Percentiles rank a stretch among this genome's conserved stretches.
These are phyloP conservation scores for Caretta caretta DNA, from an alignment of 2,113 vertebrate species.

Conservation along the genomic window DNA sequence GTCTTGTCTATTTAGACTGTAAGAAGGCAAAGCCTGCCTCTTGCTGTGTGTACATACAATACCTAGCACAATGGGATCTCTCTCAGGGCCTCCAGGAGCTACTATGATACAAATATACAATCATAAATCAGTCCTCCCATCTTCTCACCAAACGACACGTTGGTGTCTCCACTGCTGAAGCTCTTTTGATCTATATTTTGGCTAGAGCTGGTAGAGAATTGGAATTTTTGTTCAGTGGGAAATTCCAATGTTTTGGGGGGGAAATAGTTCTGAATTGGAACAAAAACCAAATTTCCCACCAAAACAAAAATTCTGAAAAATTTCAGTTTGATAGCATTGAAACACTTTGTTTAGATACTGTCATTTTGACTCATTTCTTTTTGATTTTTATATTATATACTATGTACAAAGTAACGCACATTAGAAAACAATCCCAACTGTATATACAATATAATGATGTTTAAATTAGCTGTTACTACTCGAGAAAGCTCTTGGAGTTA, in stretches of 20 bases:
- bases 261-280: not conserved
- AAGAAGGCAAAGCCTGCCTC: rapidly evolving
- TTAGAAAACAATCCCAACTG: too few species aligned
- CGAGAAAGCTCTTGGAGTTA: too few species aligned
- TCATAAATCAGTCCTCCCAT: not conserved
- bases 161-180: not conserved
- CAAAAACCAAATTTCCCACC: not conserved
- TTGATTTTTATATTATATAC: not conserved
- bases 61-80: not conserved
- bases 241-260: not conserved
- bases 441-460: too few species aligned
- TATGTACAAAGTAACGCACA: not conserved
- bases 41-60: rapidly evolving
- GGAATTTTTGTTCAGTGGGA: not conserved
- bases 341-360: not conserved
- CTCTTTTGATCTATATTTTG: not conserved
- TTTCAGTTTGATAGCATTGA: not conserved
- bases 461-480: too few species aligned
- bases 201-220: not conserved
- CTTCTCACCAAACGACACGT: not conserved
- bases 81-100: not conserved
- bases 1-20: not conserved
- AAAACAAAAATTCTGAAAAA: rapidly evolving
- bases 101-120: rapidly evolving
- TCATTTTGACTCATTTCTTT: not conserved